These are phyloP conservation scores for Teleopsis dalmanni DNA, from an alignment of 1,140 invertebrate genomes.

Conservation along the genomic window DNA sequence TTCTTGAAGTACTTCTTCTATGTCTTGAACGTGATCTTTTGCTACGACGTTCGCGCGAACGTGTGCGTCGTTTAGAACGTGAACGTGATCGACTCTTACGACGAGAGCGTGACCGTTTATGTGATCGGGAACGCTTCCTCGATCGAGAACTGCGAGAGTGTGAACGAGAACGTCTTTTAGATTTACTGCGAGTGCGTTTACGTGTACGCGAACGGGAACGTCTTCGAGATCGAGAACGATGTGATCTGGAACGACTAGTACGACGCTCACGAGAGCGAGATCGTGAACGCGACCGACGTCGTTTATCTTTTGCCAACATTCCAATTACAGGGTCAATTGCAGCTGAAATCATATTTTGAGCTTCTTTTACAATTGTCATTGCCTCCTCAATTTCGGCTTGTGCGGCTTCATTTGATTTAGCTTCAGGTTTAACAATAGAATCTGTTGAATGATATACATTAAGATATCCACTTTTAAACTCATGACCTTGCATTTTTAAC, in stretches of 20 bases:
- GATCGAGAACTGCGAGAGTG: conserved; percentile 50
- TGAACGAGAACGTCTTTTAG: conserved; percentile 50
- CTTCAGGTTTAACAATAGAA: conserved; percentile 85
- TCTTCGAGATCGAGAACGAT: conserved; percentile 50
- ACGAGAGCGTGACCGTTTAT: conserved; percentile 12
- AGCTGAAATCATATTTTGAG: conserved; percentile 85
- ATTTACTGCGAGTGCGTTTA: conserved; percentile 47
- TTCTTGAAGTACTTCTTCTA: conserved; percentile 46
- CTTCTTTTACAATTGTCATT: conserved; percentile 92
- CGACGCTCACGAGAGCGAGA: conserved; percentile 51
- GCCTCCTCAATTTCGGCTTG: conserved; percentile 94
- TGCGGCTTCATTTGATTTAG: conserved; percentile 89
- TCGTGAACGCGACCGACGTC: conserved; percentile 53
- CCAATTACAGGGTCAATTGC: conserved; percentile 86
- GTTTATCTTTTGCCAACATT: conserved; percentile 74
- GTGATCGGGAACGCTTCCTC: conserved; percentile 43
- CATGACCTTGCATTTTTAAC: conserved; percentile 74
- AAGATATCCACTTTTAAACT: conserved; percentile 56
- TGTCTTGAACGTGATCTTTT: conserved; percentile 43
- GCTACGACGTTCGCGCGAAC: conserved; percentile 52
- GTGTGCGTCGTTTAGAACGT: conserved; percentile 48
- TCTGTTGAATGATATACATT: conserved; percentile 83
- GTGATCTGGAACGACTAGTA: conserved; percentile 57
- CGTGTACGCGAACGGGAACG: conserved; percentile 29
- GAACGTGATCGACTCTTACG: conserved; percentile 32